Percentiles rank a stretch among this genome's conserved stretches.
Conservation (phyloP, 2,113 vertebrate species). For the Girardinichthys multiradiatus region DNA sequence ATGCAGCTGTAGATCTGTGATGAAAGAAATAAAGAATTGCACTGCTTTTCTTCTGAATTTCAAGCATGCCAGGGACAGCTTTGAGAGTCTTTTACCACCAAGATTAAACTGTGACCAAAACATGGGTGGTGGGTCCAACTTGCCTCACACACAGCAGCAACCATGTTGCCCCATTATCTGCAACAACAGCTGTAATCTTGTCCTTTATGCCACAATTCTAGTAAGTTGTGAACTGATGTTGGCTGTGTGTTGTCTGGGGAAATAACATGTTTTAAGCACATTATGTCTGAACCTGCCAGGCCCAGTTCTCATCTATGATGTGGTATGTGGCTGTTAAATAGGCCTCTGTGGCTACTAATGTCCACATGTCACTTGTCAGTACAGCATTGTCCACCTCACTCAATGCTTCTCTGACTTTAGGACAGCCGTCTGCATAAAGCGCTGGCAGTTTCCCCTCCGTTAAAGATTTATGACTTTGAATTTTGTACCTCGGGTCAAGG, state of each 20-base stretch:
- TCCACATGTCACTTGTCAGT: neutral
- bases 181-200: neutral
- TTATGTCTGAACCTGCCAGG: neutral
- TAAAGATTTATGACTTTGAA: slow-evolving; percentile 10
- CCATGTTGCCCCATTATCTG: slow-evolving; percentile 7
- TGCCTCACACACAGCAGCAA: slow-evolving; percentile 20
- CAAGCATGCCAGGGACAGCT: slow-evolving; percentile 23
- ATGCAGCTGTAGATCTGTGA: slow-evolving; percentile 41
- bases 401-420: neutral
- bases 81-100: slow-evolving; percentile 50
- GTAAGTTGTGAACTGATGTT: neutral
- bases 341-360: slow-evolving; percentile 7
- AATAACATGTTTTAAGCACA: neutral
- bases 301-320: slow-evolving; percentile 5
- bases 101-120: slow-evolving; percentile 52
- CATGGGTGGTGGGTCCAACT: slow-evolving; percentile 41
- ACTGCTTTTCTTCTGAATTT: too few species aligned
- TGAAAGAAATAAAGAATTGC: slow-evolving; percentile 47
- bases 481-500: slow-evolving; percentile 6
- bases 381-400: neutral
- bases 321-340: slow-evolving; percentile 5
- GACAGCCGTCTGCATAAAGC: slow-evolving; percentile 7
- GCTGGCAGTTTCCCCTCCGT: neutral
- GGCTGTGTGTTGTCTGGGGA: neutral
- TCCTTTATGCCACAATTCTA: neutral